Conservation (phyloP, 2,113 vertebrate genomes). For the Eurypyga helias region DNA sequence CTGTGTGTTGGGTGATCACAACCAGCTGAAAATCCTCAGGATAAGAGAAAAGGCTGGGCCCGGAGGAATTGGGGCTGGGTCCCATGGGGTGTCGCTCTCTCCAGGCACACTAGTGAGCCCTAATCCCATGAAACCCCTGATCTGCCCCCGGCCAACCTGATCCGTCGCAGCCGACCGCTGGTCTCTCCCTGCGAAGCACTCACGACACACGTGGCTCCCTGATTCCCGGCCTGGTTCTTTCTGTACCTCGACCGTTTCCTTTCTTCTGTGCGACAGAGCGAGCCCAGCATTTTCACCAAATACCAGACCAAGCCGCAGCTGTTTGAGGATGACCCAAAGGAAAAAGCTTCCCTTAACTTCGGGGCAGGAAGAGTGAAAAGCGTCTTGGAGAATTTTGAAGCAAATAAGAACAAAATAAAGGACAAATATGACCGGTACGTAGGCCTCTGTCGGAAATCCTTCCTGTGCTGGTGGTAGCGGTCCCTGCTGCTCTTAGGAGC, state of each 20-base stretch:
- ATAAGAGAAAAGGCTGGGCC: neutral
- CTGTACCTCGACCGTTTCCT: slow-evolving; percentile 15
- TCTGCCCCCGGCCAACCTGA: neutral
- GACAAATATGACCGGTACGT: slow-evolving; percentile 86
- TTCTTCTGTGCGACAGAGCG: slow-evolving; percentile 77
- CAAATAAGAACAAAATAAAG: slow-evolving; percentile 85
- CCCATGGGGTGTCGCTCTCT: neutral
- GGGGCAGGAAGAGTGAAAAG: slow-evolving; percentile 72
- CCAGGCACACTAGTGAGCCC: neutral
- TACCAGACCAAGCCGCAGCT: slow-evolving; percentile 90
- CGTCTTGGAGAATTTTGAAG: slow-evolving; percentile 88
- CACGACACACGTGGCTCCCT: neutral
- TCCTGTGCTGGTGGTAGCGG: neutral
- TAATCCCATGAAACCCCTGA: slow-evolving; percentile 13
- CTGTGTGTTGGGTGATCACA: neutral
- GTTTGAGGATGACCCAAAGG: slow-evolving; percentile 82
- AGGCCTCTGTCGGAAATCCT: neutral
- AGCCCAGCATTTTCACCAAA: slow-evolving; percentile 83
- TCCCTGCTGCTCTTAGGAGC: neutral
- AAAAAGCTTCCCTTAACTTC: slow-evolving; percentile 69
- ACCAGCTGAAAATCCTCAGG: neutral
- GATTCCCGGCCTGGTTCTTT: neutral
- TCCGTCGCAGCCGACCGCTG: neutral
- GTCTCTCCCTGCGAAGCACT: neutral
- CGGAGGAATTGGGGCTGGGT: neutral